Evolutionary conservation across 1,140 invertebrate genomes (phyloP), one percentile per base, ranked within the genome.

Genomic region (Mya arenaria): DNA sequence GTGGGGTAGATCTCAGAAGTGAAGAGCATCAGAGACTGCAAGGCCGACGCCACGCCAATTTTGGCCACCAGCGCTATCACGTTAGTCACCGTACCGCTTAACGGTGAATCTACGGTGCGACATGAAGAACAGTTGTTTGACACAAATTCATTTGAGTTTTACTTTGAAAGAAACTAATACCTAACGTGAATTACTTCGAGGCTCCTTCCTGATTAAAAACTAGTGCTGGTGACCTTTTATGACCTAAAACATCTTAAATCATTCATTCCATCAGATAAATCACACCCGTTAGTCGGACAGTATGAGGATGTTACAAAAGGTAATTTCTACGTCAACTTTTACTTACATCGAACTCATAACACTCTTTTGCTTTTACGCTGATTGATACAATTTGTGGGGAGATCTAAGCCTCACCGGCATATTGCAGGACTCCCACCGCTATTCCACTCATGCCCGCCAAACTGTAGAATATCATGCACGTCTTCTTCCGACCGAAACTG

Each of bases 11-110:
- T 19, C 25, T 75, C 72, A 13, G 32, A 44, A 8, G 72, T 75
- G 36, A 55, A 63, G 8, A 75, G 56, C 13, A 75, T 75, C 72
- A 75, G 62, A 32, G 72, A 56, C 30, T 75, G 72, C 72, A 56
- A 75, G 5, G 56, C 72, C 39, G 41, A 41, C 1, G 36, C 55
- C 5, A 75, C 72, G 34, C 72, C 52, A 19, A 75, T 36, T 32
- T 75, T 75, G 13, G 72, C 48, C 4, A 75, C 4, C n/a, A 75
- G 37, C 23, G 72, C 55, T 30, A 75, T 56, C 17, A 41, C 36
- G 36, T 75, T 75, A 23, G 55, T 60, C 3, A 75, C 6, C 23
- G 13, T 15, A 23, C 36, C 58, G 52, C 52, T 63, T 4, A 75
- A 28, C 15, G 72, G 55, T 19, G 58, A 37, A 60, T 60, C 72